These are phyloP conservation scores for Helleia helle DNA, from an alignment of 2,888 invertebrate species.

Conservation along the genomic window DNA sequence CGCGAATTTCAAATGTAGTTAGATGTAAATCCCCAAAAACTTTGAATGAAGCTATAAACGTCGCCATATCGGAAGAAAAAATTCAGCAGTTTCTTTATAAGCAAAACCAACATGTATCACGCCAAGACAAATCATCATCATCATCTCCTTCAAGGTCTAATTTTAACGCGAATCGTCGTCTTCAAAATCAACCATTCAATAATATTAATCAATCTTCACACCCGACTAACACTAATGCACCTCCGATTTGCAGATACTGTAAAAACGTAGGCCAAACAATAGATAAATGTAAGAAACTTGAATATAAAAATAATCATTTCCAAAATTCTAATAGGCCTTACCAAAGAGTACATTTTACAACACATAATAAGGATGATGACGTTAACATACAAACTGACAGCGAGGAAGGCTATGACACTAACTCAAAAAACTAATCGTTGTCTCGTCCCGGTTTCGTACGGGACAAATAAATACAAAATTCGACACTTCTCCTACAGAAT, in stretches of 20 bases:
- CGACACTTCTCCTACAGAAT: background rate
- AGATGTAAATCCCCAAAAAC: conserved; percentile 15
- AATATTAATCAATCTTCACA: background rate
- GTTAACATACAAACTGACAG: background rate
- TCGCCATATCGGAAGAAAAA: conserved; percentile 10
- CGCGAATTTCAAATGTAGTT: conserved; percentile 16
- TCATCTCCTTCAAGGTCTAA: background rate
- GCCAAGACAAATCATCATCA: background rate
- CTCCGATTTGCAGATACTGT: background rate
- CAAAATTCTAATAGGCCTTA: background rate
- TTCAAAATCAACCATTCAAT: background rate
- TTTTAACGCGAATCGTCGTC: background rate
- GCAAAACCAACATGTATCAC: background rate
- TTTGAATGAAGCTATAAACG: conserved; percentile 19
- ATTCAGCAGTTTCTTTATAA: background rate
- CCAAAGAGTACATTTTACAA: background rate
- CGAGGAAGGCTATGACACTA: conserved; percentile 2
- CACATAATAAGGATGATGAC: background rate
- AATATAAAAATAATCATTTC: background rate
- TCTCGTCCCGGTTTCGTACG: conserved; percentile 1
- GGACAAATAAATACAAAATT: conserved; percentile 3
- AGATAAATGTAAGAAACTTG: background rate
- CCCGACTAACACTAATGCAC: background rate
- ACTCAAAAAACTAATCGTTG: background rate
- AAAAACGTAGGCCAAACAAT: background rate